Evolutionary conservation across 2,113 vertebrate species (phyloP).

Genomic region (Conger conger): DNA sequence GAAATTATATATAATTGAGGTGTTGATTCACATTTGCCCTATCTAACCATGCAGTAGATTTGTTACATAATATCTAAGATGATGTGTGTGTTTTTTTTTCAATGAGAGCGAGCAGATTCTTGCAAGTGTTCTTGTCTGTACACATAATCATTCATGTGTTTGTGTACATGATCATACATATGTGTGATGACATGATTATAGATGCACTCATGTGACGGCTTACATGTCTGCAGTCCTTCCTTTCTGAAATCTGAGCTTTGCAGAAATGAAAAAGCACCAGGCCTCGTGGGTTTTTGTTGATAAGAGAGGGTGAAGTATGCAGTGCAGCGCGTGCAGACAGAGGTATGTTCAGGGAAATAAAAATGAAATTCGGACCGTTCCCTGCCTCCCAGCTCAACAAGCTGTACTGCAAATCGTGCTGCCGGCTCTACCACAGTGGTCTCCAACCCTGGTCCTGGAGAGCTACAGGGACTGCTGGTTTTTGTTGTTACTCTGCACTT

Average conservation of each 20-base stretch:
- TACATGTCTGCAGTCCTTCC: not conserved
- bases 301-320: not conserved
- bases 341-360: not conserved
- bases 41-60: not conserved
- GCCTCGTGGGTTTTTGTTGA: not conserved
- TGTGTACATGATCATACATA: conserved; percentile 27
- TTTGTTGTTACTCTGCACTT: too few species aligned
- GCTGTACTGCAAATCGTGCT: not conserved
- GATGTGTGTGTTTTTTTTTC: not conserved
- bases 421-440: not conserved
- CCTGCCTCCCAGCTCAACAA: not conserved
- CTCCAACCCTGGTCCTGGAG: too few species aligned
- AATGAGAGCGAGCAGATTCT: too few species aligned
- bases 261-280: conserved; percentile 18
- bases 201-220: too few species aligned
- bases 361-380: not conserved
- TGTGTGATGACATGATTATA: too few species aligned
- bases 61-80: not conserved
- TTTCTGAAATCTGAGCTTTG: not conserved
- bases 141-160: too few species aligned
- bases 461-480: too few species aligned
- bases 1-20: not conserved
- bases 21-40: not conserved
- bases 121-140: not conserved
- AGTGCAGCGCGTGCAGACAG: not conserved